phyloP scores from a whole-genome alignment of 2,797 vertebrate genomes.

The Peromyscus attwateri region DNA sequence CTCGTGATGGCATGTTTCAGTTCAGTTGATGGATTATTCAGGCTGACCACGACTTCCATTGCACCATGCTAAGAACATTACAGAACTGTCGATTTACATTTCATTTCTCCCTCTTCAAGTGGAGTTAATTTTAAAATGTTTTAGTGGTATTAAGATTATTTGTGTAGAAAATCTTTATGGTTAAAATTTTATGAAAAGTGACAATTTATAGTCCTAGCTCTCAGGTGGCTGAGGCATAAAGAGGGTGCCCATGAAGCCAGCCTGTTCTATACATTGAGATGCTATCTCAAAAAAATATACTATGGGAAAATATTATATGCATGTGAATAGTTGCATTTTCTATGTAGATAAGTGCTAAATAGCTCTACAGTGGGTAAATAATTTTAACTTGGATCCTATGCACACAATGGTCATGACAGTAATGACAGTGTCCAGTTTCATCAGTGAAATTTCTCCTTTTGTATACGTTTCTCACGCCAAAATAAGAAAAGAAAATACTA shows the following conservation, averaged over 20 bases:
- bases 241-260: too few species aligned
- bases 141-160: not conserved
- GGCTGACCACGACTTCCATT: not conserved
- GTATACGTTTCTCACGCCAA: not conserved
- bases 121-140: conserved; percentile 17
- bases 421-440: not conserved
- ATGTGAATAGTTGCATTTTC: not conserved
- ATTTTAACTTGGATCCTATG: not conserved
- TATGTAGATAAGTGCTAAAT: not conserved
- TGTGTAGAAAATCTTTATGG: not conserved
- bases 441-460: not conserved
- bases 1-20: not conserved
- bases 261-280: not conserved
- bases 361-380: not conserved
- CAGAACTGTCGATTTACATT: not conserved
- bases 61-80: not conserved
- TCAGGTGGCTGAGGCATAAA: not conserved
- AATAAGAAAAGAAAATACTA: conserved; percentile 13
- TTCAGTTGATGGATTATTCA: not conserved
- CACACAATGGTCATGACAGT: not conserved
- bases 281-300: not conserved
- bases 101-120: not conserved
- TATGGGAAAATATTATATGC: not conserved
- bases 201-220: not conserved
- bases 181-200: not conserved